These are phyloP conservation scores for Carcharodon carcharias DNA, from an alignment of 2,797 vertebrate genomes.

Conservation along the genomic window DNA sequence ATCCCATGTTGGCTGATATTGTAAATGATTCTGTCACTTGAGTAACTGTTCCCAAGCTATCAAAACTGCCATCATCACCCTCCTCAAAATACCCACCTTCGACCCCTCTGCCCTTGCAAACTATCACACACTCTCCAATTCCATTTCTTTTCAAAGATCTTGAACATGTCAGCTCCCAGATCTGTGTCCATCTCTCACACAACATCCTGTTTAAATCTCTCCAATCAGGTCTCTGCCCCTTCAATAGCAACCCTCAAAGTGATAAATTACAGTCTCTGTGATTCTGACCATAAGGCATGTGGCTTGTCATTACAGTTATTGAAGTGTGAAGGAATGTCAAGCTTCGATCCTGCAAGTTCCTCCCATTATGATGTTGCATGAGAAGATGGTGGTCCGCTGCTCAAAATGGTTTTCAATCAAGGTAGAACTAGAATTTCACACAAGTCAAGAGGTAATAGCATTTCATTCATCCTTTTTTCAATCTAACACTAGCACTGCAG, in stretches of 20 bases:
- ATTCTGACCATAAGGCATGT: not conserved
- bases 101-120: not conserved
- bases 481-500: not conserved
- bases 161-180: not conserved
- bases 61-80: not conserved
- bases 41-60: not conserved
- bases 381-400: not conserved
- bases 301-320: not conserved
- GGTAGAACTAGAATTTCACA: not conserved
- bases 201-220: not conserved
- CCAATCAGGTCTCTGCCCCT: not conserved
- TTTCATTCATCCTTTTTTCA: not conserved
- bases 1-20: not conserved
- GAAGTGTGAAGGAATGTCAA: not conserved
- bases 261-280: not conserved
- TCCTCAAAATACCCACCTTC: not conserved
- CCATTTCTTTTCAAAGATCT: not conserved
- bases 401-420: not conserved
- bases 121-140: not conserved
- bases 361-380: not conserved
- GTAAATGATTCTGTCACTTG: not conserved
- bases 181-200: not conserved
- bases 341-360: not conserved
- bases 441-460: not conserved
- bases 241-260: not conserved